These are phyloP conservation scores for Drosophila hydei DNA, from an alignment of 1,140 invertebrate genomes.

Conservation along the genomic window DNA sequence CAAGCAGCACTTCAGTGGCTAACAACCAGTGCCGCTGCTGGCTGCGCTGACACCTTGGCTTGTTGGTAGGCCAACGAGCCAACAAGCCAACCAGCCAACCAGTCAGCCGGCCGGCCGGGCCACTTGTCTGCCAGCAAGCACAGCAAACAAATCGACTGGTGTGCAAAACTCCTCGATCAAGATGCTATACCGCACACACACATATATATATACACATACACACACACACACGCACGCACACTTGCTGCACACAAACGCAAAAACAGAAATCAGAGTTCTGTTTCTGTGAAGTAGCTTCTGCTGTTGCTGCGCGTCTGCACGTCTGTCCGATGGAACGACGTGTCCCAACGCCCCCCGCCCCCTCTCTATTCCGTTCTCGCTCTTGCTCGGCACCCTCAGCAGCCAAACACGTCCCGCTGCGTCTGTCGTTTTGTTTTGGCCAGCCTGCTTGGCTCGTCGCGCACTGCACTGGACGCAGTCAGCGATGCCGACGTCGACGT, in stretches of 20 bases:
- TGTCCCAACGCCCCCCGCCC: background rate
- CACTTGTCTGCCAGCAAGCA: conserved; percentile 39
- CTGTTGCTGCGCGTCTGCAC: conserved; percentile 23
- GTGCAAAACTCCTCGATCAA: conserved; percentile 62
- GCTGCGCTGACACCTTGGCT: conserved; percentile 36
- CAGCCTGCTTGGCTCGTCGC: conserved; percentile 78
- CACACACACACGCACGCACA: conserved; percentile 20
- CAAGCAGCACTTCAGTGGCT: background rate
- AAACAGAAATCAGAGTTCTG: conserved; percentile 58
- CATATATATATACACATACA: conserved; percentile 16
- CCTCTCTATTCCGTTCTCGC: background rate
- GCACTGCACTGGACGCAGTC: conserved; percentile 30
- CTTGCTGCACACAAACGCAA: conserved; percentile 15
- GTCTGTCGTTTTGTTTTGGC: conserved; percentile 54
- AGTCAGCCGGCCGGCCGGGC: conserved; percentile 11
- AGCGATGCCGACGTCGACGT: background rate
- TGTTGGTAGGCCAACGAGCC: conserved; percentile 9
- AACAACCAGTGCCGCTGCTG: conserved; percentile 19
- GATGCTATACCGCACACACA: conserved; percentile 30
- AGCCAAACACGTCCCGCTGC: conserved; percentile 13
- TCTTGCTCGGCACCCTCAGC: conserved; percentile 3
- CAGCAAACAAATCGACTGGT: conserved; percentile 57
- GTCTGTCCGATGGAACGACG: conserved; percentile 20
- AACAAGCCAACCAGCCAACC: background rate
- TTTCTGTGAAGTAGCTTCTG: conserved; percentile 66